A percentile compares a stretch with the other conserved stretches of the same genome.
These are phyloP conservation scores for Ceratotherium simum DNA, from an alignment of 2,113 vertebrate genomes.

Conservation along the genomic window DNA sequence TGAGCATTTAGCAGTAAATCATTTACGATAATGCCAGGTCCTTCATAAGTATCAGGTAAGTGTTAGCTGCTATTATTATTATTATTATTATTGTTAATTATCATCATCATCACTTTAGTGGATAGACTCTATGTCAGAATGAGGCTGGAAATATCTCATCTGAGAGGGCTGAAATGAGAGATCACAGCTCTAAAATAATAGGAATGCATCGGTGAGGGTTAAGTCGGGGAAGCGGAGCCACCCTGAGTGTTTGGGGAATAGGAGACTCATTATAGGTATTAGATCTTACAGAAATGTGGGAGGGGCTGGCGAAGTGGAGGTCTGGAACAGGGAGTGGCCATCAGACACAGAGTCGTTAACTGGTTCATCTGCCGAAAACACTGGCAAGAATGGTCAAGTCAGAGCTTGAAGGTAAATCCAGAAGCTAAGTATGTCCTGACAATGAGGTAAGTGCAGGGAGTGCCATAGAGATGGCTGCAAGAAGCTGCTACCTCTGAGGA, in stretches of 20 bases:
- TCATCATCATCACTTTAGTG: background rate
- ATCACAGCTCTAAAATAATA: background rate
- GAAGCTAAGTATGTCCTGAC: background rate
- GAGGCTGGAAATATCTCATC: background rate
- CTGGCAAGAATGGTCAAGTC: background rate
- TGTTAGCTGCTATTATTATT: background rate
- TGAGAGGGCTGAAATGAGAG: background rate
- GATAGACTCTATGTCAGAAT: background rate
- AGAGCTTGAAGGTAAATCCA: background rate
- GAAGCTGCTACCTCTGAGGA: background rate
- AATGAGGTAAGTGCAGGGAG: background rate
- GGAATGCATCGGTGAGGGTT: background rate
- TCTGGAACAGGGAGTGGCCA: background rate
- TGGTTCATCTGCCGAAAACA: background rate
- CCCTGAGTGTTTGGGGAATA: background rate
- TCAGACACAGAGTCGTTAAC: background rate
- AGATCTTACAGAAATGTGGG: background rate
- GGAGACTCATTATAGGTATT: background rate
- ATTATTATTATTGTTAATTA: background rate
- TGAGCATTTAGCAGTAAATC: background rate
- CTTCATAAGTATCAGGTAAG: background rate
- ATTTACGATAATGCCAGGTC: background rate
- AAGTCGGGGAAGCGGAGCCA: background rate
- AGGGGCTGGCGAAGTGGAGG: background rate
- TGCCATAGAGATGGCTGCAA: too few species aligned